Evolutionary conservation across 2,113 vertebrate genomes (phyloP).

Genomic region (Pseudorasbora parva): DNA sequence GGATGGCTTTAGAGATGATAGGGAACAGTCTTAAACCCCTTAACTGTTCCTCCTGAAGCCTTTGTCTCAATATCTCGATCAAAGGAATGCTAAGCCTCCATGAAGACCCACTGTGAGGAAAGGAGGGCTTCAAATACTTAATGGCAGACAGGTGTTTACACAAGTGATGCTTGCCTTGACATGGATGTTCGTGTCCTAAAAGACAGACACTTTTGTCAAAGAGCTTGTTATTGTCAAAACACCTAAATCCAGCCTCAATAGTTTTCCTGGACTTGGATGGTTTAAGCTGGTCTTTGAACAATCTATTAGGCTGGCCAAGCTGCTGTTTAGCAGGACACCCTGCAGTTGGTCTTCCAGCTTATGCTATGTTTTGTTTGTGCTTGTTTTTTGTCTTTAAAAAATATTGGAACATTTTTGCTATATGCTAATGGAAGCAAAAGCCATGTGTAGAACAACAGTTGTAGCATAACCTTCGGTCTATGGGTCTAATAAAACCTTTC

Average conservation of each 20-base stretch:
- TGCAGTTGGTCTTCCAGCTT: neutral
- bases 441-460: neutral
- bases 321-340: neutral
- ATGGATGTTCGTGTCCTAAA: neutral
- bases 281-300: neutral
- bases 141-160: constrained; percentile 26
- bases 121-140: neutral
- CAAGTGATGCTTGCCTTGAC: neutral
- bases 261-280: neutral
- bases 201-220: neutral
- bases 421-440: neutral
- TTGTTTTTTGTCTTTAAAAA: too few species aligned
- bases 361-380: neutral
- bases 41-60: constrained; percentile 36
- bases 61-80: constrained; percentile 28
- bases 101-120: constrained; percentile 3
- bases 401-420: neutral
- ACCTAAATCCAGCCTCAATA: neutral
- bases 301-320: neutral
- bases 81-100: constrained; percentile 42
- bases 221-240: neutral
- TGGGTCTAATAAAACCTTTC: constrained; percentile 7
- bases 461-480: neutral
- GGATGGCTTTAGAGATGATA: constrained; percentile 40
- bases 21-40: constrained; percentile 17